These are phyloP conservation scores for Lethrus apterus DNA, from an alignment of 1,140 invertebrate species.

Conservation along the genomic window DNA sequence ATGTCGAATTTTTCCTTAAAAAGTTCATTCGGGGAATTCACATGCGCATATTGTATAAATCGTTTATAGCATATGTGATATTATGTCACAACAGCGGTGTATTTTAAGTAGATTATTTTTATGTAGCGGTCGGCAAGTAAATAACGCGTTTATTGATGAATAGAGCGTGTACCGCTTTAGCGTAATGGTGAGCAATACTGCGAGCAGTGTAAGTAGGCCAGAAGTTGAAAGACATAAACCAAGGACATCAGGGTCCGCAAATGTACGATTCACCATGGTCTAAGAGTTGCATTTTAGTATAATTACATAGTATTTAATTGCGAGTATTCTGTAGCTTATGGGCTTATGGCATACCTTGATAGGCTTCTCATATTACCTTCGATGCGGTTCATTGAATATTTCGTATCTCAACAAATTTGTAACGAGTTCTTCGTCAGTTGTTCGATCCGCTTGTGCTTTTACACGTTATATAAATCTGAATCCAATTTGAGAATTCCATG, in stretches of 20 bases:
- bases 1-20: constrained; percentile 9
- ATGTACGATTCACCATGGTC: constrained; percentile 21
- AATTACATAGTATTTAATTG: constrained; percentile 20
- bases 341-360: constrained; percentile 12
- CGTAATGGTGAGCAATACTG: neutral
- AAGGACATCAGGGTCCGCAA: constrained; percentile 29
- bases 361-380: constrained; percentile 12
- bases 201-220: constrained; percentile 25
- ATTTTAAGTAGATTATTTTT: constrained; percentile 5
- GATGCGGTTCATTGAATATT: constrained; percentile 11
- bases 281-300: constrained; percentile 18
- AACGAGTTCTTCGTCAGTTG: too few relatives aligned
- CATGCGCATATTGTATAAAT: constrained; percentile 5
- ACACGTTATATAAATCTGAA: too few relatives aligned
- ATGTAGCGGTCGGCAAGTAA: neutral
- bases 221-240: constrained; percentile 32
- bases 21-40: constrained; percentile 1
- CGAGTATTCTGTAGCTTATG: constrained; percentile 16
- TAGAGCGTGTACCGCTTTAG: constrained; percentile 3
- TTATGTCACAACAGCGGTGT: constrained; percentile 19
- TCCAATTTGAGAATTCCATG: too few relatives aligned
- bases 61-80: constrained; percentile 5
- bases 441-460: too few relatives aligned
- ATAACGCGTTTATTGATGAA: neutral
- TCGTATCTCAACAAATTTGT: too few relatives aligned